These are phyloP conservation scores for Diplodus puntazzo DNA, from an alignment of 2,797 vertebrate species.

Conservation along the genomic window DNA sequence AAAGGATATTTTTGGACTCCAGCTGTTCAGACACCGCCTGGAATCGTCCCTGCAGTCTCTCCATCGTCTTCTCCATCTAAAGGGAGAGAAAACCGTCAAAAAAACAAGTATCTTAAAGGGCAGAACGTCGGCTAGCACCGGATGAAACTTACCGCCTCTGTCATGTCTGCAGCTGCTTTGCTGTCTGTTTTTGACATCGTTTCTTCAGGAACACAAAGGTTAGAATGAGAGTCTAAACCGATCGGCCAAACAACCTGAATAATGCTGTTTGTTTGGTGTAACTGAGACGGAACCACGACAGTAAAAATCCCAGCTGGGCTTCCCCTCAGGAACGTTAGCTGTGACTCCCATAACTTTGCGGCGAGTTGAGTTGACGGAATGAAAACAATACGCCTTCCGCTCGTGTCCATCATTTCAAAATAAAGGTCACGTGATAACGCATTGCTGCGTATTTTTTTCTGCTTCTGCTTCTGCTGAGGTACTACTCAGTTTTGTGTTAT, in stretches of 20 bases:
- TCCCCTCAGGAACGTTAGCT: neutral
- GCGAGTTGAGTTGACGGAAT: neutral
- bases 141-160: slow-evolving; percentile 71
- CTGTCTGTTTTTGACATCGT: slow-evolving; percentile 76
- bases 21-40: slow-evolving; percentile 85
- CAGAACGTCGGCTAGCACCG: neutral
- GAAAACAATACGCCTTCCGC: slow-evolving; percentile 38
- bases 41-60: slow-evolving; percentile 87
- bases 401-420: slow-evolving; percentile 30
- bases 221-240: rapidly evolving
- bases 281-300: neutral
- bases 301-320: neutral
- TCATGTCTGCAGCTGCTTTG: slow-evolving; percentile 72
- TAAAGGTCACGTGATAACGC: slow-evolving; percentile 17
- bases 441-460: rapidly evolving
- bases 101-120: neutral
- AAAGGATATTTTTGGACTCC: slow-evolving; percentile 89
- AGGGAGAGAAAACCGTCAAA: neutral
- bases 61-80: slow-evolving; percentile 90
- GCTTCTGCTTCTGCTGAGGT: no score
- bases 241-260: rapidly evolving
- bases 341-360: slow-evolving; percentile 62
- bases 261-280: rapidly evolving
- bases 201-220: no score
- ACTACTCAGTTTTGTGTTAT: no score